Percentiles rank a stretch among this genome's conserved stretches.
Evolutionary conservation across 2,113 vertebrate species (phyloP).

Genomic region (Noturus placidus): DNA sequence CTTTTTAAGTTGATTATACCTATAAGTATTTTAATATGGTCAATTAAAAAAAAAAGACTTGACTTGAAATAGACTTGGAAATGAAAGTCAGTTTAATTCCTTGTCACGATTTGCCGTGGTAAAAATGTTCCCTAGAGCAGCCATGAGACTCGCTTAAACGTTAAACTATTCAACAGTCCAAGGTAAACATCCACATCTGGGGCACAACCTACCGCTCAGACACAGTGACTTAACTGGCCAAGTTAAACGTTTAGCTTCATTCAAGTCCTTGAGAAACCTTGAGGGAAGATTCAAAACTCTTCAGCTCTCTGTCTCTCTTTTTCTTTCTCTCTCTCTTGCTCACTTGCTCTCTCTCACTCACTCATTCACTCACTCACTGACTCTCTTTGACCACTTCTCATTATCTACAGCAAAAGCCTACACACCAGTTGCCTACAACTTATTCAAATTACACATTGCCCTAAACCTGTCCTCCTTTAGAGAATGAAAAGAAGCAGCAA

Average conservation of each 20-base stretch:
- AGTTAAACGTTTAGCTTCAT: slow-evolving; percentile 23
- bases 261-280: slow-evolving; percentile 5
- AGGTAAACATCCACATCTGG: slow-evolving; percentile 25
- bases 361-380: neutral
- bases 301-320: neutral
- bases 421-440: neutral
- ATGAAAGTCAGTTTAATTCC: neutral
- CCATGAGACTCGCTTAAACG: neutral
- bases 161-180: slow-evolving; percentile 28
- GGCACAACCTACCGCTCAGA: slow-evolving; percentile 24
- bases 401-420: neutral
- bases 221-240: neutral
- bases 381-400: neutral
- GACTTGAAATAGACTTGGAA: neutral
- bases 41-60: neutral
- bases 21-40: neutral
- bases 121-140: neutral
- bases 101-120: slow-evolving; percentile 10
- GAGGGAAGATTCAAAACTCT: neutral
- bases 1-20: neutral
- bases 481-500: neutral
- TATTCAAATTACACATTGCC: neutral
- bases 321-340: neutral
- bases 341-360: too few species aligned
- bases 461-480: neutral